Evolutionary conservation across 2,888 invertebrate species (phyloP).

Genomic region (Chaetogeoica ovagalla): DNA sequence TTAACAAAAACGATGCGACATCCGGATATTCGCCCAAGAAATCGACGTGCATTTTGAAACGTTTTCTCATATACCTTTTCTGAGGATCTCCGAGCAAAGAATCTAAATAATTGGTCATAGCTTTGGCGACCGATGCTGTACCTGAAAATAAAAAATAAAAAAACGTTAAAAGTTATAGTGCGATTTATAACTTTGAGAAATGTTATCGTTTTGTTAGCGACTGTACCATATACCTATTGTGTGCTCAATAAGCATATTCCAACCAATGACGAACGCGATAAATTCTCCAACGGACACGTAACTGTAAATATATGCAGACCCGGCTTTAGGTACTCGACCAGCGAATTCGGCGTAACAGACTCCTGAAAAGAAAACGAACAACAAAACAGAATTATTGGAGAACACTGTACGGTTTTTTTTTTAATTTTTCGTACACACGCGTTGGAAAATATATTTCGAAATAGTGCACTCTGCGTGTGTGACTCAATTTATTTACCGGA

Average conservation of each 20-base stretch:
- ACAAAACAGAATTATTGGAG: too few species aligned
- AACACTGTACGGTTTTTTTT: too few species aligned
- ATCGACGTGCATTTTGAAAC: conserved; percentile 66
- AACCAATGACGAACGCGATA: conserved; percentile 91
- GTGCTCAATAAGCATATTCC: conserved; percentile 89
- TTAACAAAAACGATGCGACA: conserved; percentile 50
- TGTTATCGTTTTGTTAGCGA: too few species aligned
- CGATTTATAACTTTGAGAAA: too few species aligned
- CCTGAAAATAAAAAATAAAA: too few species aligned
- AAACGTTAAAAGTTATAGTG: not conserved
- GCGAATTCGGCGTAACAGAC: conserved; percentile 84
- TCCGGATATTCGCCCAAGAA: conserved; percentile 73
- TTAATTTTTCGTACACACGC: too few species aligned
- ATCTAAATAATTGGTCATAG: conserved; percentile 74
- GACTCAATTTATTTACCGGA: conserved; percentile 60
- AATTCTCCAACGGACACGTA: conserved; percentile 77
- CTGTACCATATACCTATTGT: conserved; percentile 69
- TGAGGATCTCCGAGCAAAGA: conserved; percentile 67
- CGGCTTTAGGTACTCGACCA: conserved; percentile 78
- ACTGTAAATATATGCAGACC: conserved; percentile 84
- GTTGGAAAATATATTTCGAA: too few species aligned
- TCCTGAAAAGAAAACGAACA: too few species aligned
- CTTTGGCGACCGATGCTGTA: conserved; percentile 75
- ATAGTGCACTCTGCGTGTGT: too few species aligned
- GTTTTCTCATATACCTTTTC: conserved; percentile 62